Percentiles rank a stretch among this genome's conserved stretches.
Evolutionary conservation across 2,888 invertebrate species (phyloP).

Genomic region (Acrocyrtus sp.): DNA sequence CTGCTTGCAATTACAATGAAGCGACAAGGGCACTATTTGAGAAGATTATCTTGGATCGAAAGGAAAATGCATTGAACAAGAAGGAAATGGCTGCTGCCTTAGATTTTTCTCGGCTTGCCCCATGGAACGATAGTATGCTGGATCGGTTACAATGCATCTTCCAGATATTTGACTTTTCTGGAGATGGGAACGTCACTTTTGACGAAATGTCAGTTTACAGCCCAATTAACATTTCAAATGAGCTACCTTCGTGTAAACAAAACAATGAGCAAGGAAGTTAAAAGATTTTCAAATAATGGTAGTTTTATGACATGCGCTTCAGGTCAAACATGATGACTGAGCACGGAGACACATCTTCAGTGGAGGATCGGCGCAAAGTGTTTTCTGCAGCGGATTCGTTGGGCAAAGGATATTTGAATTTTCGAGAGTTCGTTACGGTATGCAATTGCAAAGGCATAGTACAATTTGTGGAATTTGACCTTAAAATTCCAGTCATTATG

Average conservation of each 20-base stretch:
- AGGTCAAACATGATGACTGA: slow-evolving; percentile 29
- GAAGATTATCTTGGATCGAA: slow-evolving; percentile 32
- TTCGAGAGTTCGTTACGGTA: slow-evolving; percentile 45
- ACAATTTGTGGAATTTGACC: too few species aligned
- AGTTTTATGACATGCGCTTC: neutral
- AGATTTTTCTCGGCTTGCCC: slow-evolving; percentile 37
- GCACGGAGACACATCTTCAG: slow-evolving; percentile 42
- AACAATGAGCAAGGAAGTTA: too few species aligned
- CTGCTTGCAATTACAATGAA: slow-evolving; percentile 38
- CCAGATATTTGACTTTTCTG: slow-evolving; percentile 48
- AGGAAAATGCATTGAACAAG: slow-evolving; percentile 16
- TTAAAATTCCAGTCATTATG: too few species aligned
- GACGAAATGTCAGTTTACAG: slow-evolving; percentile 42
- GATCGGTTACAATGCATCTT: slow-evolving; percentile 46
- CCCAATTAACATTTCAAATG: too few species aligned
- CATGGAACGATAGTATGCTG: slow-evolving; percentile 43
- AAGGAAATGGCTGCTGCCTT: slow-evolving; percentile 21
- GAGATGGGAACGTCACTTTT: slow-evolving; percentile 48
- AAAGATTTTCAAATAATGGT: too few species aligned
- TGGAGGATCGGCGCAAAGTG: slow-evolving; percentile 22
- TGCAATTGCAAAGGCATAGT: too few species aligned
- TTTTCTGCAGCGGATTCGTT: slow-evolving; percentile 29
- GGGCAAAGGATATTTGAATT: slow-evolving; percentile 35
- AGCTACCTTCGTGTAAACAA: too few species aligned
- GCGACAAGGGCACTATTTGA: slow-evolving; percentile 37